Conservation (phyloP, 92 coral and sea anemone genomes). For the Virgularia gustaviana region DNA sequence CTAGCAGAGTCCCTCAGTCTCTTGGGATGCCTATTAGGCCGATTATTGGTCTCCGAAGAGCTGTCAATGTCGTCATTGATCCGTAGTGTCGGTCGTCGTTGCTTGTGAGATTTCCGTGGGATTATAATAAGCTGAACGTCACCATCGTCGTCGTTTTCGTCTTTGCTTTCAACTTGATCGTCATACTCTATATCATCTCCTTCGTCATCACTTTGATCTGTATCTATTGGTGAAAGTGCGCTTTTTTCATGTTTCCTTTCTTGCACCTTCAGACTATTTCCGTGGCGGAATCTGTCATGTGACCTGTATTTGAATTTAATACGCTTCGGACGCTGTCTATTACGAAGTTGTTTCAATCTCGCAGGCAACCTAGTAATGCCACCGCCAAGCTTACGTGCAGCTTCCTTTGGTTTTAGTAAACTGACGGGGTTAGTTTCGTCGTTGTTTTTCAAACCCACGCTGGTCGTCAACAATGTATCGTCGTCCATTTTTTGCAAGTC, state of each 20-base stretch:
- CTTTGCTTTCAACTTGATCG: conserved; percentile 20
- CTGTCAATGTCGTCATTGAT: conserved; percentile 37
- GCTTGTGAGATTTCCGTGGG: conserved; percentile 20
- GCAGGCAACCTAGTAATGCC: too few species aligned
- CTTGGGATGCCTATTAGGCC: conserved; percentile 8
- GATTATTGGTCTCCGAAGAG: conserved; percentile 39
- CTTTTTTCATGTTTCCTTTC: background rate
- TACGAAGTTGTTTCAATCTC: background rate
- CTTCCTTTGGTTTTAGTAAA: background rate
- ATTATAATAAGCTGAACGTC: conserved; percentile 28
- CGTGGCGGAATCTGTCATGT: background rate
- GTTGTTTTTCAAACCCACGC: background rate
- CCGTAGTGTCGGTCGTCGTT: background rate
- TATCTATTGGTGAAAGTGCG: background rate
- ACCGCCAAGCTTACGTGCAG: background rate
- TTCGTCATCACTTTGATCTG: conserved; percentile 14
- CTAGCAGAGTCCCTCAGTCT: background rate
- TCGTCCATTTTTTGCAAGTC: background rate
- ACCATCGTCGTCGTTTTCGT: conserved; percentile 23
- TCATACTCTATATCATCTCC: conserved; percentile 1
- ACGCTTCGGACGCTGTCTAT: background rate
- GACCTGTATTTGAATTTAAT: background rate
- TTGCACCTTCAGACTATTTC: conserved; percentile 3
- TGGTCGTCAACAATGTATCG: background rate
- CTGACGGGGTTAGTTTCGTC: background rate